phyloP scores from a whole-genome alignment of 2,797 vertebrate species.

The Arrhamphus sclerolepis region DNA sequence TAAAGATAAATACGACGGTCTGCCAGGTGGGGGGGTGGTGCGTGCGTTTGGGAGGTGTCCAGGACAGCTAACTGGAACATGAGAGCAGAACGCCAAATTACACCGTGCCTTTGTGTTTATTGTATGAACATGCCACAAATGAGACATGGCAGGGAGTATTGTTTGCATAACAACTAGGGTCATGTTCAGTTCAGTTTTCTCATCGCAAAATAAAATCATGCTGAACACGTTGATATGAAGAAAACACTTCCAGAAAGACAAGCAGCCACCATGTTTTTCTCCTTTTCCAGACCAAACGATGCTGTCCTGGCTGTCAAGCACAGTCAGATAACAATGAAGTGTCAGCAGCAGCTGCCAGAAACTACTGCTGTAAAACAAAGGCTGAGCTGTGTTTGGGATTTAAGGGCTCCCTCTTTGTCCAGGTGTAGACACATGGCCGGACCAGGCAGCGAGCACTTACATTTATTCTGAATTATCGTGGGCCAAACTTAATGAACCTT shows the following conservation, averaged over 20 bases:
- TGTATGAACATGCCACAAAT: slow-evolving; percentile 55
- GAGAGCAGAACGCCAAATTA: slow-evolving; percentile 47
- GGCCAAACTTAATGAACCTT: not conserved
- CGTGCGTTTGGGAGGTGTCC: slow-evolving; percentile 36
- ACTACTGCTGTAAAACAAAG: slow-evolving; percentile 38
- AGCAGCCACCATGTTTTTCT: slow-evolving; percentile 48
- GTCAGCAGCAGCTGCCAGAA: slow-evolving; percentile 57
- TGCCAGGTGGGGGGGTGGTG: slow-evolving; percentile 16
- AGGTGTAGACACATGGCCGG: slow-evolving; percentile 9
- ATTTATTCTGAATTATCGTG: slow-evolving; percentile 4
- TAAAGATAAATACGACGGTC: slow-evolving; percentile 33
- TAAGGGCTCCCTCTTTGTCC: slow-evolving; percentile 23
- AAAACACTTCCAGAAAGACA: slow-evolving; percentile 53
- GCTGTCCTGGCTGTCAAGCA: slow-evolving; percentile 54
- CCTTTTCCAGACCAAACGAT: slow-evolving; percentile 40
- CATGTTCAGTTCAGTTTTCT: slow-evolving; percentile 61
- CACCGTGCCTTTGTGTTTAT: slow-evolving; percentile 57
- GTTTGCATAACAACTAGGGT: slow-evolving; percentile 67
- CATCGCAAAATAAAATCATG: slow-evolving; percentile 47
- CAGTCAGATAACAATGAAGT: slow-evolving; percentile 53
- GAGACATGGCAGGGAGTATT: slow-evolving; percentile 56
- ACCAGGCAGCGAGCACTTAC: not conserved
- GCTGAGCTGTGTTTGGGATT: slow-evolving; percentile 20
- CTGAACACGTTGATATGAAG: slow-evolving; percentile 40
- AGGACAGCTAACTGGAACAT: slow-evolving; percentile 49